These are phyloP conservation scores for Picus viridis DNA, from an alignment of 2,797 vertebrate genomes.

Conservation along the genomic window DNA sequence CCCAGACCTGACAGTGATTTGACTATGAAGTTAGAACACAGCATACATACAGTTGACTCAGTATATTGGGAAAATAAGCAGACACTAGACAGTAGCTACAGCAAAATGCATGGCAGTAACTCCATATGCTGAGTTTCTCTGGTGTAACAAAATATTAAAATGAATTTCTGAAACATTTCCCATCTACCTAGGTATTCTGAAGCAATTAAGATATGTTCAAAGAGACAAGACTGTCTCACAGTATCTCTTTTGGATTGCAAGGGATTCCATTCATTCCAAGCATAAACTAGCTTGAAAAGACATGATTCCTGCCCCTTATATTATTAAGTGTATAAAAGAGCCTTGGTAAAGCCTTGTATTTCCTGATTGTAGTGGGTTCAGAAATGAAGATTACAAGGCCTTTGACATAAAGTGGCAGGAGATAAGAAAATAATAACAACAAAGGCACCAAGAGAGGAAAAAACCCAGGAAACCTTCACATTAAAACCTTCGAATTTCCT, in stretches of 20 bases:
- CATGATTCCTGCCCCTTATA: fast-evolving
- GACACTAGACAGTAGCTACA: background rate
- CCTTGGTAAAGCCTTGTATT: background rate
- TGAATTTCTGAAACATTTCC: background rate
- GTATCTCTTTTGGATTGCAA: background rate
- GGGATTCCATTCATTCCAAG: background rate
- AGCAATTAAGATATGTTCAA: background rate
- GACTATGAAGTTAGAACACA: background rate
- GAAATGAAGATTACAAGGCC: background rate
- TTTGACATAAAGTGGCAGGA: background rate
- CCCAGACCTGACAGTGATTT: background rate
- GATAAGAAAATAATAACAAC: background rate
- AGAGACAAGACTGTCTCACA: background rate
- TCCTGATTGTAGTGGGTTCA: background rate
- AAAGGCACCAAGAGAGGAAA: background rate
- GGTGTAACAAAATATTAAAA: background rate
- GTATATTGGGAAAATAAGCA: background rate
- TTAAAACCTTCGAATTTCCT: background rate
- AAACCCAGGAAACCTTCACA: no score
- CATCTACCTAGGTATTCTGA: background rate
- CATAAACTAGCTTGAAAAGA: background rate
- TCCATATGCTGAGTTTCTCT: background rate
- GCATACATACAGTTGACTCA: background rate
- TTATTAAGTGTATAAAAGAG: background rate
- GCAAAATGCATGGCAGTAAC: background rate